Conservation (phyloP, 2,113 vertebrate species). For the Muntiacus reevesi region DNA sequence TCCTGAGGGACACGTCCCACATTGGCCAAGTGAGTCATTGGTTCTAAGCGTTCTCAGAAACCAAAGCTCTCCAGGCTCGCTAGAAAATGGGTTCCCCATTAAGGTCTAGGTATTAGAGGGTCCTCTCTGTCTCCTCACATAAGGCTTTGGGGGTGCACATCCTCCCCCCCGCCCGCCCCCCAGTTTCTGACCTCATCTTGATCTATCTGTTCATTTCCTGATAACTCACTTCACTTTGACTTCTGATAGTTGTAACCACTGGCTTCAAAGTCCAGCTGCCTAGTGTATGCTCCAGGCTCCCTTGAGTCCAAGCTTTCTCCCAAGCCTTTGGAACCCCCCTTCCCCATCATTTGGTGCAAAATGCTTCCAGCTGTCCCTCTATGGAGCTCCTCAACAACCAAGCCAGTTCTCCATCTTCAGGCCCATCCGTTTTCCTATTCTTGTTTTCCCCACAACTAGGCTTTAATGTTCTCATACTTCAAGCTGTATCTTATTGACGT, state of each 20-base stretch:
- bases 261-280: not conserved
- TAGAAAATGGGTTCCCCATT: not conserved
- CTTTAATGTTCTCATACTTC: not conserved
- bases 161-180: not conserved
- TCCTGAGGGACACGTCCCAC: not conserved
- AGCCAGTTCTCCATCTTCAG: not conserved
- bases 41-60: not conserved
- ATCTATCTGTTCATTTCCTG: not conserved
- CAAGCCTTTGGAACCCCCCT: not conserved
- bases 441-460: not conserved
- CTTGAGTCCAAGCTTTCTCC: not conserved
- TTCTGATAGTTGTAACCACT: not conserved
- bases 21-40: not conserved
- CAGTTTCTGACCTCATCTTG: not conserved
- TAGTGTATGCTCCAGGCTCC: not conserved
- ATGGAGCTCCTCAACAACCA: rapidly evolving
- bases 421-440: not conserved
- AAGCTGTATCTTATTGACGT: rapidly evolving
- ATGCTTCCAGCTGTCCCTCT: not conserved
- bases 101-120: no score
- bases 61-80: not conserved
- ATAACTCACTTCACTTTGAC: not conserved
- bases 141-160: not conserved
- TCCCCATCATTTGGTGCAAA: not conserved
- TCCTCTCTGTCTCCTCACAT: not conserved